Evolutionary conservation across 2,888 invertebrate genomes (phyloP).

Genomic region (Clistopyga incitator): DNA sequence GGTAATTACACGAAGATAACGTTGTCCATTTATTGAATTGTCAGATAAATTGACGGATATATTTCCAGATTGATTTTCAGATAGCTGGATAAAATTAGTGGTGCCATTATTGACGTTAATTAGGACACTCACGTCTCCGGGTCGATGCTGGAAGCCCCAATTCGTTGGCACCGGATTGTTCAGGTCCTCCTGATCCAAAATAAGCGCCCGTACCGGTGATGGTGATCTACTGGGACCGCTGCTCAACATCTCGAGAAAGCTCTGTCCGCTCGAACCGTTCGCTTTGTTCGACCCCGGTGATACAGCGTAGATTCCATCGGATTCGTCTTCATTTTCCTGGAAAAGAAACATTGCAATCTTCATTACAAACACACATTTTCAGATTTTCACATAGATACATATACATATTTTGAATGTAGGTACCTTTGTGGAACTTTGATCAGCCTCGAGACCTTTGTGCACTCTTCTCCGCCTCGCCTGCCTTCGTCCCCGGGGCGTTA

Average conservation of each 20-base stretch:
- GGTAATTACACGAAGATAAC: slow-evolving; percentile 1
- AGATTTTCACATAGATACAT: neutral
- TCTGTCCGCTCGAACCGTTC: slow-evolving; percentile 76
- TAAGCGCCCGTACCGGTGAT: slow-evolving; percentile 81
- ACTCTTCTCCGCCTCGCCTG: slow-evolving; percentile 78
- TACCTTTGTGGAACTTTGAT: slow-evolving; percentile 80
- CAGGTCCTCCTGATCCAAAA: slow-evolving; percentile 78
- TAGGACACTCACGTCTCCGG: slow-evolving; percentile 74
- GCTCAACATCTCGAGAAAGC: slow-evolving; percentile 82
- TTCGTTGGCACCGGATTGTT: slow-evolving; percentile 82
- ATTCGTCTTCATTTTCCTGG: slow-evolving; percentile 80
- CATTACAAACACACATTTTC: neutral
- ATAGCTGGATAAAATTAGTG: neutral
- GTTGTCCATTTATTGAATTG: too few species aligned
- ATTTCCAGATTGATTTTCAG: too few species aligned
- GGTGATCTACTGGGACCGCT: slow-evolving; percentile 82
- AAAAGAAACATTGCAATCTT: neutral
- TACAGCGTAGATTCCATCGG: slow-evolving; percentile 73
- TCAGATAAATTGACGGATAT: too few species aligned
- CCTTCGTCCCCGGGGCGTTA: slow-evolving; percentile 86
- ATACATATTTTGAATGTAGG: neutral
- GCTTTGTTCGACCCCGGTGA: slow-evolving; percentile 71
- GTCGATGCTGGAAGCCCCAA: slow-evolving; percentile 81
- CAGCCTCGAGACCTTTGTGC: slow-evolving; percentile 74
- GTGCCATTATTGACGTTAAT: neutral